Conservation (phyloP, 35 echinoderm and acorn worm species). For the Apostichopus californicus region DNA sequence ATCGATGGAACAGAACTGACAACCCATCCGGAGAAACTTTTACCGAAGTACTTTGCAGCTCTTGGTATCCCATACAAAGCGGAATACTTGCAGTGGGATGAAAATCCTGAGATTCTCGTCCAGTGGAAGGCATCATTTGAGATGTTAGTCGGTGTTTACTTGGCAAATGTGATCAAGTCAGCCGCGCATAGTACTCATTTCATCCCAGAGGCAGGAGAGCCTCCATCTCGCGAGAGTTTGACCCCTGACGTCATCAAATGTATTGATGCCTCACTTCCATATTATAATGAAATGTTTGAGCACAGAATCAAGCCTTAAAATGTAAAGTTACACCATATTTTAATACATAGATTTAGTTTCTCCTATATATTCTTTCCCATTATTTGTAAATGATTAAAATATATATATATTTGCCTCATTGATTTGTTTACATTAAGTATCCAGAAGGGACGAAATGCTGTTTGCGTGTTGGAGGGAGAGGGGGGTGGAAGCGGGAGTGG, state of each 20-base stretch:
- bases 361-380: too few relatives aligned
- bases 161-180: neutral
- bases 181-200: constrained; percentile 1
- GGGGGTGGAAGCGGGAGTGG: too few relatives aligned
- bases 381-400: too few relatives aligned
- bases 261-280: constrained; percentile 1
- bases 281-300: constrained; percentile 56
- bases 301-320: constrained; percentile 51
- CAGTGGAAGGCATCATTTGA: constrained; percentile 35
- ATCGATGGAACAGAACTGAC: constrained; percentile 63
- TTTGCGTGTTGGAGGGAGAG: too few relatives aligned
- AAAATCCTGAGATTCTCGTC: constrained; percentile 2
- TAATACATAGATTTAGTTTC: too few relatives aligned
- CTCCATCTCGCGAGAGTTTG: neutral
- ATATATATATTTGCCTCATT: too few relatives aligned
- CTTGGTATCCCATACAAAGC: constrained; percentile 61
- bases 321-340: too few relatives aligned
- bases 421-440: too few relatives aligned
- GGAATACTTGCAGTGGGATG: constrained; percentile 33
- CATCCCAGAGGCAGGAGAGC: neutral
- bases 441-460: too few relatives aligned
- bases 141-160: neutral
- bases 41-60: constrained; percentile 68
- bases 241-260: constrained; percentile 55
- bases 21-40: constrained; percentile 25